A percentile compares a stretch with the other conserved stretches of the same genome.
phyloP scores from a whole-genome alignment of 1,140 invertebrate genomes.

The Pantala flavescens region DNA sequence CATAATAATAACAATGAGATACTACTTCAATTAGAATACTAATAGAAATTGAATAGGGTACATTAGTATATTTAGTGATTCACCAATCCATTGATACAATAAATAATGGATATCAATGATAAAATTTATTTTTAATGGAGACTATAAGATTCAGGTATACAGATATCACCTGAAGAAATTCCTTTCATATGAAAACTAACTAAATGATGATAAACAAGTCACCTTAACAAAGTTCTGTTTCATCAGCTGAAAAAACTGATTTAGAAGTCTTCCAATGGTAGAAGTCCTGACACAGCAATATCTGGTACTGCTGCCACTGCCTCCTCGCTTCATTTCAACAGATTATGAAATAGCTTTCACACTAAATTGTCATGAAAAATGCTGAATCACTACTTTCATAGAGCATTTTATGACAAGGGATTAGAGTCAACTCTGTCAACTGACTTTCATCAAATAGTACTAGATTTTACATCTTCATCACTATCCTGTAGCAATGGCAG shows the following conservation, averaged over 20 bases:
- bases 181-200: not conserved
- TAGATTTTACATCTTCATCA: not conserved
- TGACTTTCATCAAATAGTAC: not conserved
- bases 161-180: not conserved
- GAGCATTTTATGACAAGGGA: not conserved
- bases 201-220: not conserved
- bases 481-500: not conserved
- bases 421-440: not conserved
- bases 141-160: not conserved
- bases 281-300: no score
- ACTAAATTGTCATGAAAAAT: not conserved
- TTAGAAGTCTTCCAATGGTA: no score
- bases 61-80: not conserved
- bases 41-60: not conserved
- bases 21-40: not conserved
- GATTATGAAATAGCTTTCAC: not conserved
- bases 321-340: no score
- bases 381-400: not conserved
- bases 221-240: not conserved
- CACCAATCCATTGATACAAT: not conserved
- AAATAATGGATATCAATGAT: no score
- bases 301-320: no score
- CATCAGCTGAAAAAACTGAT: not conserved
- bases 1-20: not conserved
- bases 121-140: not conserved